These are phyloP conservation scores for Peromyscus aztecus DNA, from an alignment of 2,797 vertebrate genomes.

Conservation along the genomic window DNA sequence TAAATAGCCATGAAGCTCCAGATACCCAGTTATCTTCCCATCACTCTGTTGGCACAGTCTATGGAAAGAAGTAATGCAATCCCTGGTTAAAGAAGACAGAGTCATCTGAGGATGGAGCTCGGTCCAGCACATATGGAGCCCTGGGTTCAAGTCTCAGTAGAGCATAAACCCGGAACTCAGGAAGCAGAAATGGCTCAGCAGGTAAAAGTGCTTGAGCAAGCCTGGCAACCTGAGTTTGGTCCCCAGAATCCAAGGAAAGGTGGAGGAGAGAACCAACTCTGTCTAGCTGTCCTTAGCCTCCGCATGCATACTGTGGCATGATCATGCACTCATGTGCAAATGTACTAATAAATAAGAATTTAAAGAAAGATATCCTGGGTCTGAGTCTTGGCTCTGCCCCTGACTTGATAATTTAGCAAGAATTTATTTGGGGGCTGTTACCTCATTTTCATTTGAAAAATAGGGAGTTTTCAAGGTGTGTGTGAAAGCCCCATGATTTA, in stretches of 20 bases:
- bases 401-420: background rate
- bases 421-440: background rate
- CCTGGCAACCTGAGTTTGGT: background rate
- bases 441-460: background rate
- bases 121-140: background rate
- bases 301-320: background rate
- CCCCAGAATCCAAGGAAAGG: background rate
- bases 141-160: background rate
- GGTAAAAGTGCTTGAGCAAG: background rate
- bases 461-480: background rate
- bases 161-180: background rate
- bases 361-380: background rate
- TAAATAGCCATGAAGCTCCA: conserved; percentile 16
- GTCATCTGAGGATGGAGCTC: background rate
- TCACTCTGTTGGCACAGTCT: background rate
- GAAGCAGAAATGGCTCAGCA: background rate
- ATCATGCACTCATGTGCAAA: background rate
- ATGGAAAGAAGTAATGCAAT: conserved; percentile 13
- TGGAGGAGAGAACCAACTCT: background rate
- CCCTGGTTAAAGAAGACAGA: background rate
- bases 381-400: background rate
- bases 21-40: background rate
- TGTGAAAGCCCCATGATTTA: background rate
- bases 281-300: background rate
- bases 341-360: background rate